Conservation (phyloP, 2,113 vertebrate species). For the Abramis brama region DNA sequence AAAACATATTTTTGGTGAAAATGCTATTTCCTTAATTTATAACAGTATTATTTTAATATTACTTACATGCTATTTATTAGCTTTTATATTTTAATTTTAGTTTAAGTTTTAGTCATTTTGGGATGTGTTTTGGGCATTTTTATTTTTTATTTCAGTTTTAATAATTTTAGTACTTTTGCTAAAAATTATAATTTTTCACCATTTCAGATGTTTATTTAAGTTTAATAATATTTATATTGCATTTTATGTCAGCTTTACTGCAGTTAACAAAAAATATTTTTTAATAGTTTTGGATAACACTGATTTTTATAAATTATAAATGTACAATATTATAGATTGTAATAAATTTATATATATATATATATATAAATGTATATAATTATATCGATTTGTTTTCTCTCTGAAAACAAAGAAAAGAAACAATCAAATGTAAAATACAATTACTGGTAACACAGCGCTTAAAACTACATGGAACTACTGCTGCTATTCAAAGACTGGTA, state of each 20-base stretch:
- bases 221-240: too few species aligned
- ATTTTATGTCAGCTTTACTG: too few species aligned
- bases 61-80: neutral
- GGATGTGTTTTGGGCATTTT: too few species aligned
- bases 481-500: neutral
- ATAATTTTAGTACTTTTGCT: neutral
- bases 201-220: too few species aligned
- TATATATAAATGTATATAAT: too few species aligned
- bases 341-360: too few species aligned
- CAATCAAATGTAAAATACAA: neutral
- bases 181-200: neutral
- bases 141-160: neutral
- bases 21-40: neutral
- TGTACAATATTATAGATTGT: too few species aligned
- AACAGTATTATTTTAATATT: neutral
- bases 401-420: neutral
- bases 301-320: neutral
- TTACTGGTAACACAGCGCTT: neutral
- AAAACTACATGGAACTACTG: too few species aligned
- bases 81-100: neutral
- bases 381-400: too few species aligned
- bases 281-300: neutral
- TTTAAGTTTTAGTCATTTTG: neutral
- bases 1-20: neutral
- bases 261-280: neutral